Base-by-base conservation (phyloP, 1,140 invertebrate genomes). In the Megathymus violae region DNA sequence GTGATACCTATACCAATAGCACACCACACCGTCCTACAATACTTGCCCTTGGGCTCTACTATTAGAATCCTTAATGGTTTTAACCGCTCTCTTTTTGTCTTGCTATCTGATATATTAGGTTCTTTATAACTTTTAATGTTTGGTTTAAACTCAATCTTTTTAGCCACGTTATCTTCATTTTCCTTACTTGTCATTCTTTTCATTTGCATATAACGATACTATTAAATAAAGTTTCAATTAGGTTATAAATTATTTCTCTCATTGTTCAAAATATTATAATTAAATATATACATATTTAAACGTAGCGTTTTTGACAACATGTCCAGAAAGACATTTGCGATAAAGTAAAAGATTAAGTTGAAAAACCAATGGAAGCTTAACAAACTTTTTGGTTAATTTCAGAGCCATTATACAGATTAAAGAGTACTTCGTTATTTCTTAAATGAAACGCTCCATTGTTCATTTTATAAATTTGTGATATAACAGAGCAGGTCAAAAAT, bases 21-120 rank as follows among this genome's bases (percentile, higher is more conserved):
- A 44, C 54, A 73, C 64, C 67, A 80, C 5, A 80, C 59, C 10
- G 60, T 64, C 13, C 51, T 67, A 19, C 71, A 75, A 46, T 80
- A 80, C 31, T 54, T 59, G 1, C 61, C 65, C 13, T 63, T 68
- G 0, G 71, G 67, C 38, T 77, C 72, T 14, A 77, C 72, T n/a
- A 77, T 61, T 5, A 80, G 10, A 15, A 77, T 69, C n/a, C 75
- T 67, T 10, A 76, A 34, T 4, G 72, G 44, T 50, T 52, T 72
- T 13, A 56, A 17, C n/a, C 17, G 40, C 10, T 13, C 25, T 13
- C 34, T 52, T 22, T 59, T 34, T 10, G 11, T 25, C 36, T 50
- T 67, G 0, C 17, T 50, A 22, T 56, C 34, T 14, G 11, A 22
- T 4, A 7, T 25, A 19, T 17, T 47, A 25, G 25, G 19, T 13